Conservation (phyloP, 2,113 vertebrate species). For the Solea senegalensis region DNA sequence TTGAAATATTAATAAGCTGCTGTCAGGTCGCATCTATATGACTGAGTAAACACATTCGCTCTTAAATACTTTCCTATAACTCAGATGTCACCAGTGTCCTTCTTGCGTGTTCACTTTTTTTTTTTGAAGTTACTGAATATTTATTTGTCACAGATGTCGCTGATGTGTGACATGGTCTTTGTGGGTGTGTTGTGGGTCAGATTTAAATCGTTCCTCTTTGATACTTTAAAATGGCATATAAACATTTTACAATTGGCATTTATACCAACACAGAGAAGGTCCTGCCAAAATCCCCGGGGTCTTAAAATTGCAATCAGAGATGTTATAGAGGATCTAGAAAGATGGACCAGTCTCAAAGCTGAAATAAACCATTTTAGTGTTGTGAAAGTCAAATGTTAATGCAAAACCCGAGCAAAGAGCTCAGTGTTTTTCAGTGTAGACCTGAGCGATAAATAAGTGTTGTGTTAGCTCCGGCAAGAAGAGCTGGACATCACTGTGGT, state of each 20-base stretch:
- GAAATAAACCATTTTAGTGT: not conserved
- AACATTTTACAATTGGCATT: too few relatives aligned
- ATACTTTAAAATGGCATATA: too few relatives aligned
- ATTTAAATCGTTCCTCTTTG: too few relatives aligned
- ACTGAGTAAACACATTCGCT: constrained; percentile 63
- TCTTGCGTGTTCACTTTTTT: not conserved
- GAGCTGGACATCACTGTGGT: not conserved
- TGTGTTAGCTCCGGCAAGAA: not conserved
- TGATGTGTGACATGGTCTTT: not conserved
- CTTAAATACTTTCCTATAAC: constrained; percentile 39
- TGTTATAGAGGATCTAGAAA: constrained; percentile 7
- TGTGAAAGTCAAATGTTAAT: too few relatives aligned
- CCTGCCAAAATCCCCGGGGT: too few relatives aligned
- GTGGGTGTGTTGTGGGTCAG: not conserved
- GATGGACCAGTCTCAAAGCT: not conserved
- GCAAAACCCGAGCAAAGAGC: too few relatives aligned
- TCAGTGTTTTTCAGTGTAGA: not conserved
- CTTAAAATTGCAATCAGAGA: not conserved
- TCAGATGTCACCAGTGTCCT: constrained; percentile 1
- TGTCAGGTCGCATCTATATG: constrained; percentile 64
- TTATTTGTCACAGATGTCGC: not conserved
- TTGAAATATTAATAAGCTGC: constrained; percentile 70
- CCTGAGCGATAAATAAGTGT: not conserved
- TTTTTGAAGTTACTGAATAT: not conserved
- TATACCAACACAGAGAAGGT: too few relatives aligned